Evolutionary conservation across 2,113 vertebrate species (phyloP), one percentile per base, ranked within the genome.

Genomic region (Pseudois nayaur): DNA sequence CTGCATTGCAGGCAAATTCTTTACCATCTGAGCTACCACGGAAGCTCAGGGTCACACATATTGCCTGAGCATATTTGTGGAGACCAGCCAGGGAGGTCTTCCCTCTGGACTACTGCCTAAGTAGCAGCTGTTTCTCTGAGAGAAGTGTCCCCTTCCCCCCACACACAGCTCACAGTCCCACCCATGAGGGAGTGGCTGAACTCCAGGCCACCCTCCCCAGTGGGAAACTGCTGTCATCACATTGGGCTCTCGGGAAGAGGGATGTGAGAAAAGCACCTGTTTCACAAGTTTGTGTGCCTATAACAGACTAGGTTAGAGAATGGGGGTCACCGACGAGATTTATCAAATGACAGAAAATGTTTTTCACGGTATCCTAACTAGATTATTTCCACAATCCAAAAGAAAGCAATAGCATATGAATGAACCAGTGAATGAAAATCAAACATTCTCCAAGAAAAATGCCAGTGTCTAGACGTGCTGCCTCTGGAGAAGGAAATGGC

Each of bases 41-140:
- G 36, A 23, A 23, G 67, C 67, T 36, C n/a, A 74, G 7, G 29
- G 21, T 43, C 60, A 11, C 7, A 29, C 1, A 15, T 15, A 17
- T 12, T 10, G 21, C 33, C 43, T 1, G 2, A 3, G 6, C 2
- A 0, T 16, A 29, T 85, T 29, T 74, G 17, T 6, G 17, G 50
- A 76, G 31, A 50, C 9, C 3, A 40, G 52, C 9, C 3, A 40
- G 52, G 33, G 27, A 15, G 33, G 23, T 36, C 52, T 78, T 4
- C n/a, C 52, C 36, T 83, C 48, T 84, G 4, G 2, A 19, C 33
- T 7, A 57, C 25, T 52, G 15, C 33, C 25, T 6, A 50, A 12
- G 2, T 27, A 31, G 67, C 14, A 13, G 57, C 6, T 10, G 5
- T 57, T 33, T 55, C 82, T 90, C 50, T 33, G 11, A 11, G 54